phyloP scores from a whole-genome alignment of 2,888 invertebrate species.

The Spialia ferax region DNA sequence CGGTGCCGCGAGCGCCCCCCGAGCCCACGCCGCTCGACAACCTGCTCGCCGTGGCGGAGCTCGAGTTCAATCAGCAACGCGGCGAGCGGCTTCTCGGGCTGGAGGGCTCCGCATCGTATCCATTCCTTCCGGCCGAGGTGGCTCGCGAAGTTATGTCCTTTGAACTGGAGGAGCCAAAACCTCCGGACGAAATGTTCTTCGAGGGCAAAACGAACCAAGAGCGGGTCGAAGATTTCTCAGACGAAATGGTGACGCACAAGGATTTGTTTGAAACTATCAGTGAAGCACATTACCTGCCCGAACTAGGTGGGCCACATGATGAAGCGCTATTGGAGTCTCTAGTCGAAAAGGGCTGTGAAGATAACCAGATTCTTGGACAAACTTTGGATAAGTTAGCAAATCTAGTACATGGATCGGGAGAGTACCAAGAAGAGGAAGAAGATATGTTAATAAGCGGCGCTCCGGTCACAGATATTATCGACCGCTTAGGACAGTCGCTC shows the following conservation, averaged over 20 bases:
- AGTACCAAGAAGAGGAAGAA: constrained; percentile 81
- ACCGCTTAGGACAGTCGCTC: constrained; percentile 86
- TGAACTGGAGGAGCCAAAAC: constrained; percentile 71
- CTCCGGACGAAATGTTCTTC: constrained; percentile 69
- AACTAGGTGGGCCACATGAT: constrained; percentile 76
- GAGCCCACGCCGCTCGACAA: constrained; percentile 87
- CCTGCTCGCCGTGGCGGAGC: constrained; percentile 88
- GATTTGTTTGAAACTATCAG: constrained; percentile 82
- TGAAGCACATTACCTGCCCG: constrained; percentile 80
- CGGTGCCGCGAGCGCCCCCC: constrained; percentile 66
- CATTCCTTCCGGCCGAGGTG: constrained; percentile 71
- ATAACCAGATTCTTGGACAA: constrained; percentile 83
- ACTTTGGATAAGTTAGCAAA: constrained; percentile 77
- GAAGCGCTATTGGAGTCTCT: constrained; percentile 87
- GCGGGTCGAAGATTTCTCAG: constrained; percentile 66
- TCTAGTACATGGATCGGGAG: constrained; percentile 70
- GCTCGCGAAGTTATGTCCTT: constrained; percentile 76
- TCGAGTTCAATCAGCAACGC: constrained; percentile 88
- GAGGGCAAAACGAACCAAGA: constrained; percentile 65
- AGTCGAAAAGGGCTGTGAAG: constrained; percentile 88
- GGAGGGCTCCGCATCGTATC: constrained; percentile 57
- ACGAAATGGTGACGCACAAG: constrained; percentile 72
- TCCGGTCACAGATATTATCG: constrained; percentile 87
- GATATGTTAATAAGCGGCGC: constrained; percentile 77
- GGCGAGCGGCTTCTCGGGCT: constrained; percentile 60